Evolutionary conservation across 2,797 vertebrate genomes (phyloP).

Genomic region (Decapterus maruadsi): DNA sequence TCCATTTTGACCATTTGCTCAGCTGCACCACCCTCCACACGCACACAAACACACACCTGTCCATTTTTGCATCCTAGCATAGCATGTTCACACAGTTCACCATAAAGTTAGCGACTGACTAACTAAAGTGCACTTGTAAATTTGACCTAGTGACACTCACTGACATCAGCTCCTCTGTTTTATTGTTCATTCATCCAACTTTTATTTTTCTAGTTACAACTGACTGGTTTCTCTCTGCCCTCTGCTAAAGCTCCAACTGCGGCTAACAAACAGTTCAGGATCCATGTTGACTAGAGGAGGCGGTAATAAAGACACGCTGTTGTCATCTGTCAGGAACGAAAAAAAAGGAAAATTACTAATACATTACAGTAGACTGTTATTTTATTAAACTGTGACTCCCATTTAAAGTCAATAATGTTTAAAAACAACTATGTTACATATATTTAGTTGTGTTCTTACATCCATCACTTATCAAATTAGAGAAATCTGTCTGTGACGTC

Average conservation of each 20-base stretch:
- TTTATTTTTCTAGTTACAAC: neutral
- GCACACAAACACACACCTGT: too few relatives aligned
- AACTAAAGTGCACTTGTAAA: neutral
- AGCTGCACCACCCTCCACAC: neutral
- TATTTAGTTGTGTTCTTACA: too few relatives aligned
- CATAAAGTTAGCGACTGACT: too few relatives aligned
- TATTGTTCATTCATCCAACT: neutral
- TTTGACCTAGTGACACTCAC: neutral
- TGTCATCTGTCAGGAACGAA: neutral
- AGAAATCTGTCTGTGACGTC: too few relatives aligned
- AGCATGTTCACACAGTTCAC: too few relatives aligned
- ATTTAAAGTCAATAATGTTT: neutral
- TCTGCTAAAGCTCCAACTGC: too few relatives aligned
- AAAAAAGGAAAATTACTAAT: neutral
- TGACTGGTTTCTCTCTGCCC: too few relatives aligned
- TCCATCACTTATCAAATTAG: too few relatives aligned
- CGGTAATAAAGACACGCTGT: neutral
- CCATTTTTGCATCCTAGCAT: neutral
- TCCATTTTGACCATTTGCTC: constrained; percentile 30
- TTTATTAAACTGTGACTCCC: neutral
- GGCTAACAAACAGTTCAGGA: too few relatives aligned
- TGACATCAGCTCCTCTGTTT: neutral
- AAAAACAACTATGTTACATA: too few relatives aligned
- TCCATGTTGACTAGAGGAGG: neutral
- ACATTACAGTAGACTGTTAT: neutral